Evolutionary conservation across 2,797 vertebrate species (phyloP), one percentile per base, ranked within the genome.

Genomic region (Arrhamphus sclerolepis): DNA sequence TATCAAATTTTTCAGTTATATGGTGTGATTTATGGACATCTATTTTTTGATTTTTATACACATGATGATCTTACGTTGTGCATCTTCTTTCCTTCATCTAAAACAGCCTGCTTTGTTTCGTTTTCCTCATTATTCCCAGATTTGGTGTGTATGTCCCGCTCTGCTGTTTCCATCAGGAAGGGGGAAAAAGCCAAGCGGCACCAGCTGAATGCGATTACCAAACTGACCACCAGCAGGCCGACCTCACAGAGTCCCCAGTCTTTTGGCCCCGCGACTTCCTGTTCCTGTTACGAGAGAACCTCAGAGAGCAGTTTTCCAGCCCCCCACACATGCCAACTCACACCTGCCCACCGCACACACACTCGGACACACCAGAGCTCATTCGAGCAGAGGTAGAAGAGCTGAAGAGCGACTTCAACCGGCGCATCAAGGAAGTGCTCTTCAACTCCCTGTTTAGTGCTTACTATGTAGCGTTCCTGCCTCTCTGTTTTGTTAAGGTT

Each of bases 391-490:
- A 99, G 84, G 97, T 99, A 79, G 96, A 99, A 87, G 96, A 97
- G 86, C 93, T 99, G 62, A 98, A 98, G 92, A 94, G 95, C 38
- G 97, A 98, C 89, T 99, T 99, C 87, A 99, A 99, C 87, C 95
- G 95, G 49, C 93, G 98, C 57, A 99, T 99, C 82, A 99, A 99
- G 86, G 98, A 99, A 90, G 97, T 99, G 72, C 95, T 99, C 70
- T 99, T 99, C 94, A 99, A 99, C 89, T 99, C 98, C 22, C 93
- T 99, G 77, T 98, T 99, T 92, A 99, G 96, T 77, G 97, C 97
- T 77, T 99, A 99, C 89, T 99, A 99, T 0, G 98, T 98, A 56
- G 97, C 97, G 21, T 98, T 97, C 88, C 92, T 99, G 82, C 98
- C 98, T 0, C 93, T 99, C 60, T 99, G 98, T 86, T 99, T 99